These are phyloP conservation scores for Galleria mellonella DNA, from an alignment of 1,140 invertebrate species.

Conservation along the genomic window DNA sequence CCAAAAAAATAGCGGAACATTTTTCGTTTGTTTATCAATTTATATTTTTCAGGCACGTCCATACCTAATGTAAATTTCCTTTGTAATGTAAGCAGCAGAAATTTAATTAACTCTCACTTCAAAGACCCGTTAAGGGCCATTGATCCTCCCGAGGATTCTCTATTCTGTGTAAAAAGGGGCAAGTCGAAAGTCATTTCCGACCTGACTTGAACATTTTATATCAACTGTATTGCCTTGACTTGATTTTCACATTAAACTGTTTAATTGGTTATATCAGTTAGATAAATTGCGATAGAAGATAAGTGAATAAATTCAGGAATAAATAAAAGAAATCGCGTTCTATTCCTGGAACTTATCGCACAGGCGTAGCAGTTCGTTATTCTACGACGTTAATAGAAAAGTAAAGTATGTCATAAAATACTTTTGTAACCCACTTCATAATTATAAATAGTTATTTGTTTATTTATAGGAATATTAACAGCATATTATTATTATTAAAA, in stretches of 20 bases:
- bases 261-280: constrained; percentile 19
- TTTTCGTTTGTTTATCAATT: constrained; percentile 12
- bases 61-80: constrained; percentile 41
- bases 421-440: no score
- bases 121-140: constrained; percentile 41
- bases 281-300: no score
- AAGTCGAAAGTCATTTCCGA: constrained; percentile 35
- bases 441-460: no score
- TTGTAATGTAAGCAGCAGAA: constrained; percentile 55
- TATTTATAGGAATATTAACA: no score
- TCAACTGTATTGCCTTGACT: constrained; percentile 26
- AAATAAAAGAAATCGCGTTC: no score
- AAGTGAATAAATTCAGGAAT: no score
- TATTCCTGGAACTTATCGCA: no score
- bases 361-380: no score
- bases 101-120: constrained; percentile 54
- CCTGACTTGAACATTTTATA: constrained; percentile 25
- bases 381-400: no score
- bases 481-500: no score
- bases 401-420: no score
- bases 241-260: constrained; percentile 31
- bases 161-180: constrained; percentile 43
- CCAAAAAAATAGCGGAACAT: background rate
- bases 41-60: constrained; percentile 15
- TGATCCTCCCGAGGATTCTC: constrained; percentile 30